Evolutionary conservation across 2,797 vertebrate genomes (phyloP).

Genomic region (Vireo griseus): DNA sequence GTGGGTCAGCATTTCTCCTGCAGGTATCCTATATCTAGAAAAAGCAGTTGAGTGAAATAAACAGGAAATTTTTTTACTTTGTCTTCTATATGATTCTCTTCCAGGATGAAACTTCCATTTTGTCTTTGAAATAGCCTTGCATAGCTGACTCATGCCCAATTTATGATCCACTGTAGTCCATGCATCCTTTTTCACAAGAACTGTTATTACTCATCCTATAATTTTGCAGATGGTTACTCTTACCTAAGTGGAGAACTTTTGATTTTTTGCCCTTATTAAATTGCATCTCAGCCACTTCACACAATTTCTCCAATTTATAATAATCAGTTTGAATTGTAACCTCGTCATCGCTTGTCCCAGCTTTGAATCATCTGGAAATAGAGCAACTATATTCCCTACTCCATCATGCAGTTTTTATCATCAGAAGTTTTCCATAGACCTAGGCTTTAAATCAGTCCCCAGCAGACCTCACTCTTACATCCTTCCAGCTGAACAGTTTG

Average conservation of each 20-base stretch:
- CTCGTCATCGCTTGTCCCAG: neutral
- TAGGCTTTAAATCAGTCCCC: neutral
- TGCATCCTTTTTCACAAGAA: neutral
- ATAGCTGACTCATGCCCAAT: slow-evolving; percentile 6
- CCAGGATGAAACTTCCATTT: neutral
- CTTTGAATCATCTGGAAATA: neutral
- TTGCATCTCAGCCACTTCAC: neutral
- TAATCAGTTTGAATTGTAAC: slow-evolving; percentile 9
- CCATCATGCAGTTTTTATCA: neutral
- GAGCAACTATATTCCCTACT: neutral
- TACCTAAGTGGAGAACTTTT: slow-evolving; percentile 31
- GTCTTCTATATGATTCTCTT: neutral
- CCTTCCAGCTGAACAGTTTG: slow-evolving; percentile 3
- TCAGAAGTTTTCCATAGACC: neutral
- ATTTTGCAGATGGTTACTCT: neutral
- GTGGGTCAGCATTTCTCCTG: neutral
- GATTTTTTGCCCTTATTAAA: slow-evolving; percentile 18
- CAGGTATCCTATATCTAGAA: neutral
- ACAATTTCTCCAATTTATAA: slow-evolving; percentile 16
- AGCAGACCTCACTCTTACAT: neutral
- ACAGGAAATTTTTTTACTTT: neutral
- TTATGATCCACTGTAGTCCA: neutral
- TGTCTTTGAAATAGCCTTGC: slow-evolving; percentile 9
- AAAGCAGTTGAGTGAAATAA: neutral
- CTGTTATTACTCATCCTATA: slow-evolving; percentile 18